Evolutionary conservation across 2,113 vertebrate genomes (phyloP).

Genomic region (Ceuthmochares aereus): DNA sequence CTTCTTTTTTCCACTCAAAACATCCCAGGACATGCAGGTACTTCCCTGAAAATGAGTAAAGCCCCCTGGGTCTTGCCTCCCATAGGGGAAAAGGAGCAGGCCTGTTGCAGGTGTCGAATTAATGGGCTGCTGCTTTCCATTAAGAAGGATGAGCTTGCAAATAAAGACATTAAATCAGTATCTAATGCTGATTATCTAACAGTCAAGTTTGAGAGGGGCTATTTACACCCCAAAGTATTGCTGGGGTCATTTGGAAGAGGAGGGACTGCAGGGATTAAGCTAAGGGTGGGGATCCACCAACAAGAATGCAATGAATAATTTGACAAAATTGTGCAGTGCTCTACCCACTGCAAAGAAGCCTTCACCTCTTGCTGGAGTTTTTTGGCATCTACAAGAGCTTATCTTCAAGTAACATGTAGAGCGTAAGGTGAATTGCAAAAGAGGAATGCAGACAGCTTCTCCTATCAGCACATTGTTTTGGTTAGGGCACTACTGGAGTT

Average conservation of each 20-base stretch:
- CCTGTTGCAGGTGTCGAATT: background rate
- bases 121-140: background rate
- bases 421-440: conserved; percentile 45
- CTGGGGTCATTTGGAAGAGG: conserved; percentile 22
- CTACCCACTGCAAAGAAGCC: conserved; percentile 11
- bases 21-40: background rate
- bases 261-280: background rate
- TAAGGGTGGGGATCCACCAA: background rate
- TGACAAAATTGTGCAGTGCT: background rate
- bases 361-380: conserved; percentile 59
- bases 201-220: background rate
- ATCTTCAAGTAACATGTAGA: conserved; percentile 47
- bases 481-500: conserved; percentile 14
- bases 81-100: background rate
- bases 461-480: conserved; percentile 59
- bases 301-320: conserved; percentile 30
- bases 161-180: background rate
- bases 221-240: background rate
- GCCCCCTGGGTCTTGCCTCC: background rate
- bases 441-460: conserved; percentile 69
- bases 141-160: background rate
- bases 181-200: background rate
- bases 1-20: background rate
- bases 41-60: background rate
- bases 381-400: conserved; percentile 51